A percentile compares a stretch with the other conserved stretches of the same genome.
These are phyloP conservation scores for Paedocypris sp. DNA, from an alignment of 2,113 vertebrate genomes.

Conservation along the genomic window DNA sequence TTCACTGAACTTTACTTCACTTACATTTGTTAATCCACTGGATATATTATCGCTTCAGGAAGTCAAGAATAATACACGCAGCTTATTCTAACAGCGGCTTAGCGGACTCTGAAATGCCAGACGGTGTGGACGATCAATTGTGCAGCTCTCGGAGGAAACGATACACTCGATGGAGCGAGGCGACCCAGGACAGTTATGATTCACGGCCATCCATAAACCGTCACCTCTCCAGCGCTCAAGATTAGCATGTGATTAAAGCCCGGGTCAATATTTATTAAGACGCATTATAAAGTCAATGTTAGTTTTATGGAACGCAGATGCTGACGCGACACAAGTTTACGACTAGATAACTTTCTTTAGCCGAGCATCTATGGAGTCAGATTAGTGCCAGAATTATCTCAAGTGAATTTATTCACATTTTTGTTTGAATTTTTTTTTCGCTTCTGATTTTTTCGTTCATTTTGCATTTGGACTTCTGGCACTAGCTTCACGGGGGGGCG, in stretches of 20 bases:
- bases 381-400: too few species aligned
- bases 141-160: conserved; percentile 63
- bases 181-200: conserved; percentile 64
- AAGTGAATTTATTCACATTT: too few species aligned
- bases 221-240: conserved; percentile 43
- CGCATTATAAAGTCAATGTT: conserved; percentile 55
- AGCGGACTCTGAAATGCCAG: conserved; percentile 38
- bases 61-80: conserved; percentile 33
- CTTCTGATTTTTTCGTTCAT: too few species aligned
- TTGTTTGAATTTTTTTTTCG: too few species aligned
- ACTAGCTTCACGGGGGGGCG: too few species aligned
- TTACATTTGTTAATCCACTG: conserved; percentile 30
- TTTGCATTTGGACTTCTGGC: too few species aligned
- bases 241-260: conserved; percentile 63
- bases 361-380: conserved; percentile 6
- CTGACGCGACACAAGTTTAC: conserved; percentile 11
- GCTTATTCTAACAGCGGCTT: conserved; percentile 31
- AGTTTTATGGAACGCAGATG: conserved; percentile 38
- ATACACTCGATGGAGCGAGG: conserved; percentile 70
- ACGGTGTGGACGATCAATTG: conserved; percentile 60
- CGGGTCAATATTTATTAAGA: conserved; percentile 69
- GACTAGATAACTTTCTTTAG: conserved; percentile 36
- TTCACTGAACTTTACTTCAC: too few species aligned
- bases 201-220: conserved; percentile 61
- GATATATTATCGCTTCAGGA: conserved; percentile 31